These are phyloP conservation scores for Ectemnius continuus DNA, from an alignment of 2,888 invertebrate genomes.

Conservation along the genomic window DNA sequence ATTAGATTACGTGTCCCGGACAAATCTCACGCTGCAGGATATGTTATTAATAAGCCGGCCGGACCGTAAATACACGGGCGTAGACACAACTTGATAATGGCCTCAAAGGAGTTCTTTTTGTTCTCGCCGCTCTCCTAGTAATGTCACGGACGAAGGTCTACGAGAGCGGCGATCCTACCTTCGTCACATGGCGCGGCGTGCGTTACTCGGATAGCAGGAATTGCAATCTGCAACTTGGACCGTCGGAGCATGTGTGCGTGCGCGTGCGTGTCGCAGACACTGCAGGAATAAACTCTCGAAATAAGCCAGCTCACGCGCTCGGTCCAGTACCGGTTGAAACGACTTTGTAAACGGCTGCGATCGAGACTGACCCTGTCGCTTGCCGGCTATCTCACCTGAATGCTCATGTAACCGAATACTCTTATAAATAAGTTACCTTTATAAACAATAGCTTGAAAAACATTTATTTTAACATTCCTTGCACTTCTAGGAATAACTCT, in stretches of 20 bases:
- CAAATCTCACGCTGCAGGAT: neutral
- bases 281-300: slow-evolving; percentile 2
- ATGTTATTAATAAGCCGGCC: too few relatives aligned
- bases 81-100: slow-evolving; percentile 3
- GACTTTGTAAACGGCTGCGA: neutral
- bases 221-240: neutral
- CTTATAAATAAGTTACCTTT: too few relatives aligned
- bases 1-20: slow-evolving; percentile 26
- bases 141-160: slow-evolving; percentile 11
- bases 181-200: neutral
- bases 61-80: too few relatives aligned
- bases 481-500: too few relatives aligned
- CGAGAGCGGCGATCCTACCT: slow-evolving; percentile 3
- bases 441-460: too few relatives aligned
- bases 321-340: neutral
- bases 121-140: neutral
- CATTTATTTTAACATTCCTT: too few relatives aligned
- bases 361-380: too few relatives aligned
- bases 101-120: neutral
- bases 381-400: too few relatives aligned
- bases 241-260: neutral
- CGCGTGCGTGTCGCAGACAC: slow-evolving; percentile 5
- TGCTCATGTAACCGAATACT: too few relatives aligned
- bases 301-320: neutral
- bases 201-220: slow-evolving; percentile 1